Base-by-base conservation (phyloP, 2,113 vertebrate genomes). In the Crotalus tigris region DNA sequence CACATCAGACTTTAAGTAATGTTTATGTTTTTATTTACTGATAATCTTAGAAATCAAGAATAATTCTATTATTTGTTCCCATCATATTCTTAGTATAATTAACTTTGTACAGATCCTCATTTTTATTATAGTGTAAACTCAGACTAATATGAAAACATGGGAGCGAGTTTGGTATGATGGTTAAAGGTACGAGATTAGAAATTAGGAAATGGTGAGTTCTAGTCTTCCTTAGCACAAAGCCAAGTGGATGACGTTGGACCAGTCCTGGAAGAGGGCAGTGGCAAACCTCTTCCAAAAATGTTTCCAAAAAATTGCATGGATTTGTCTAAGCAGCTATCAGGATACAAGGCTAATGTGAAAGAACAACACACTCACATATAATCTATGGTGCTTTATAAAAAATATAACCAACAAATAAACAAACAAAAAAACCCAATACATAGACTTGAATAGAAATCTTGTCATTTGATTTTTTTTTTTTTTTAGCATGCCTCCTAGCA, bases 1-100 rank as follows among this genome's bases (percentile, higher is more conserved):
- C 96, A 98, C 96, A 97, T 97, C 94, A 95, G 95, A 93, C 91
- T 93, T 92, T 95, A 97, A 96, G 94, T 90, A 3, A 94, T 93
- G 92, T 97, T 96, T 89, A 93, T 92, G 33, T 85, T 55, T 85
- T 55, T 29, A 85, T 89, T 92, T 90, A 92, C 85, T 51, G 54
- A 92, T 92, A 95, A 92, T 23, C 85, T 95, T 87, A 96, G 91
- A 94, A 95, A 95, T 96, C 93, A 96, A 94, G 95, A 59, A 91
- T 97, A 98, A 97, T 93, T 96, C 88, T 94, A 90, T 44, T 93
- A 90, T 90, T 89, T 51, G 86, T 94, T 92, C 87, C 54, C 13
- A 0, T 19, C 33, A 15, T 89, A 92, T 93, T 94, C 85, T 94
- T 8, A 4, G 89, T 85, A 93, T 53, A 64, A 93, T 58, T 69